phyloP scores from a whole-genome alignment of 2,113 vertebrate species.

The Phodopus roborovskii region DNA sequence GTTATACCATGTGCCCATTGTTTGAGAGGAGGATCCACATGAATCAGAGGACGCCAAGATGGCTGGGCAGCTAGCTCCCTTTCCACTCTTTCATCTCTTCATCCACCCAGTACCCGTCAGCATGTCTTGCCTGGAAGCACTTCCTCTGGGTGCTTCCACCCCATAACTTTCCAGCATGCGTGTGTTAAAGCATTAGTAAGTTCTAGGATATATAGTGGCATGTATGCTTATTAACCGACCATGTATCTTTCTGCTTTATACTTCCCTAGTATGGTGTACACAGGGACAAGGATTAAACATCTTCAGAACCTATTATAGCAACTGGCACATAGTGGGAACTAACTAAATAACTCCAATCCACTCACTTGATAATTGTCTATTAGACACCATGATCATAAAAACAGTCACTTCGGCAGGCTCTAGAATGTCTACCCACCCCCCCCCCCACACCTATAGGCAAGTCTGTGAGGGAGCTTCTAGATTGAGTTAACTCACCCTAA shows the following conservation, averaged over 20 bases:
- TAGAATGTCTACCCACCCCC: background rate
- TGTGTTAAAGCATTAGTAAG: background rate
- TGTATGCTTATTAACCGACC: background rate
- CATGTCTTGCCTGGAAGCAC: background rate
- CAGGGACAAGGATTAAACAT: background rate
- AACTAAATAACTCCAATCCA: background rate
- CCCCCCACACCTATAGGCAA: background rate
- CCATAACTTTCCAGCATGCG: background rate
- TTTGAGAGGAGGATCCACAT: background rate
- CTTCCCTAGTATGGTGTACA: background rate
- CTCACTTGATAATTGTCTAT: background rate
- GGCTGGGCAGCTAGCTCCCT: background rate
- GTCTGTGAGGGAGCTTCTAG: too few relatives aligned
- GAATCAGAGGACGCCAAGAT: background rate
- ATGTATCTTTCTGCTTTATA: background rate
- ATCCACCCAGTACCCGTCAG: background rate
- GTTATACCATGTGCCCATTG: background rate
- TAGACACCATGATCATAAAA: background rate
- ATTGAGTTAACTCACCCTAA: background rate
- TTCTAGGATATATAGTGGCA: background rate
- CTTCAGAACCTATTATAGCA: background rate
- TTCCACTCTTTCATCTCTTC: background rate
- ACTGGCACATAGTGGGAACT: background rate
- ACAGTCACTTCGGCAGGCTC: background rate
- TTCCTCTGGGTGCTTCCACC: background rate